Evolutionary conservation across 1,140 invertebrate species (phyloP), one percentile per base, ranked within the genome.

Genomic region (Musca vetustissima): DNA sequence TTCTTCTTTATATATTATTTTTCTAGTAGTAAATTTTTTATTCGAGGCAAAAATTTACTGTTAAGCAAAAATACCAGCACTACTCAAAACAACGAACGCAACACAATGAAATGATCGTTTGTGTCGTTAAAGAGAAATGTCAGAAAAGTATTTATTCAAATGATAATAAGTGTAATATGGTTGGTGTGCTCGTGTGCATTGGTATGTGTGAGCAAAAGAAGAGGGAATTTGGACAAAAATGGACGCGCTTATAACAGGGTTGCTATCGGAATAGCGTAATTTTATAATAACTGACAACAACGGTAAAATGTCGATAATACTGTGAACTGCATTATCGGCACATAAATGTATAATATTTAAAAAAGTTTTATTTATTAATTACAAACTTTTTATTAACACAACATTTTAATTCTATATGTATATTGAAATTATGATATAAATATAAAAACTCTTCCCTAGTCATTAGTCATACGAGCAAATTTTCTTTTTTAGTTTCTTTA

Each of bases 101-200:
- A 66, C 43, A 66, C 43, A 36, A 66, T 66, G 64, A 24, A 52
- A 49, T 52, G 49, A 52, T 66, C 43, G 64, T 50, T n/a, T n/a
- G 19, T 19, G 22, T 66, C 64, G 64, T 66, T 50, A 52, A 66
- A 49, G 48, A 19, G 24, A 43, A 66, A 49, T 66, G 64, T 66
- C 64, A 66, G 48, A 66, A 36, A 66, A 50, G 47, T 48, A 17
- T 50, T 53, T 61, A 61, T 61, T 61, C 28, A 61, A 61, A 61
- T 43, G 28, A 24, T 61, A 17, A 43, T 43, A 43, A 13, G 36
- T 43, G 36, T 43, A 28, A 11, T 43, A n/a, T n/a, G n/a, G n/a
- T n/a, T n/a, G n/a, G 36, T 43, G 36, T 43, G 11, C 2, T 4
- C 6, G 36, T 11, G 6, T 43, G 36, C 11, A 13, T 43, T 43